A percentile compares a stretch with the other conserved stretches of the same genome.
phyloP scores from a whole-genome alignment of 2,888 invertebrate species.

The Ecdyonurus torrentis region DNA sequence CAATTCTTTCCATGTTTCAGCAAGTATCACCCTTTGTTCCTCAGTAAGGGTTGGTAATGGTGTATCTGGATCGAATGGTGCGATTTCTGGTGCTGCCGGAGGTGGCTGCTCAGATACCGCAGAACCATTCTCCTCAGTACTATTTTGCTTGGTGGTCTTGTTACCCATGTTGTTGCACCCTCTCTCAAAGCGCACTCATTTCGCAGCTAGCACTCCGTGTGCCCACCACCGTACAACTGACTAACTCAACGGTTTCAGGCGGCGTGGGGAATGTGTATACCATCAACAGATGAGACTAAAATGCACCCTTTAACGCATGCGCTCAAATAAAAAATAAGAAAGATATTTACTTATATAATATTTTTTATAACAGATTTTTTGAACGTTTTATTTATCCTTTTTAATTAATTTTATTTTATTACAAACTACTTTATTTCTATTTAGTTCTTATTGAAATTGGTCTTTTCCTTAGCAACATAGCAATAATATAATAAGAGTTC shows the following conservation, averaged over 20 bases:
- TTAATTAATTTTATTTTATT: no score
- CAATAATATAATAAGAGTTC: no score
- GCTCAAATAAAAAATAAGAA: no score
- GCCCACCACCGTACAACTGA: background rate
- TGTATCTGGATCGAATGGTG: background rate
- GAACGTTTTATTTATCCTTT: no score
- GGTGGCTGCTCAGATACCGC: background rate
- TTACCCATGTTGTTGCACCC: background rate
- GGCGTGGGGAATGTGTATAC: no score
- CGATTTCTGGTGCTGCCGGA: background rate
- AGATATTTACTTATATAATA: no score
- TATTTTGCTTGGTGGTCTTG: background rate
- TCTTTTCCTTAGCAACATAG: no score
- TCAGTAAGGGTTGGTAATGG: slow-evolving; percentile 17
- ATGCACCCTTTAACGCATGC: background rate
- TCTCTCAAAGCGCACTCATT: background rate
- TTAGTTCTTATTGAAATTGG: no score
- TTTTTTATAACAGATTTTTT: no score
- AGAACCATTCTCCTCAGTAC: background rate
- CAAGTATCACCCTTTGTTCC: slow-evolving; percentile 23
- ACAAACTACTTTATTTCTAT: no score
- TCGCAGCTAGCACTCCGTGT: background rate
- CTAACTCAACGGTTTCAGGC: no score
- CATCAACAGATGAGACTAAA: background rate
- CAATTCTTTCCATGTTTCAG: slow-evolving; percentile 25